Base-by-base conservation (phyloP, 2,888 invertebrate genomes). In the Pseudanteris insignis region DNA sequence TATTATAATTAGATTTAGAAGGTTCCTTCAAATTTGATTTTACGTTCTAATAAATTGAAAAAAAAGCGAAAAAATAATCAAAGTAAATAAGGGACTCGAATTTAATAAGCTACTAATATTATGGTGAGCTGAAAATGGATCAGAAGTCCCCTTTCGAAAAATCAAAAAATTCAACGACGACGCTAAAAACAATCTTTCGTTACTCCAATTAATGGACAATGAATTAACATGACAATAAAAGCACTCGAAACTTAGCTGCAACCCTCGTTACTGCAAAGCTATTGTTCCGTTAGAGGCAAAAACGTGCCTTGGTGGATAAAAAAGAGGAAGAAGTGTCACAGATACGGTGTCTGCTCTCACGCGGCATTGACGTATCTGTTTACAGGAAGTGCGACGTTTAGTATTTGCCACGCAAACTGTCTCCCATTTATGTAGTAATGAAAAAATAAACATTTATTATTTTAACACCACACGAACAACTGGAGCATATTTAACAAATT, bases 351-450 rank as follows among this genome's bases (percentile, higher is more conserved):
- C 50, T 61, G 57, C 60, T 53, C 48, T 48, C 57, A 46, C 41
- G 37, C 44, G 46, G 43, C 33, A 51, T 47, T 34, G 54, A 55
- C 58, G 51, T 68, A 58, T 68, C 66, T 61, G 53, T 57, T 68
- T 66, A 67, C 70, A 65, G 71, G 70, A 71, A 70, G 66, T 66
- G 47, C 43, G 65, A 60, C 63, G 63, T 70, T 70, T 64, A 67
- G 15, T 47, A 18, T 65, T 53, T 46, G 57, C 15, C 28, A 34
- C 38, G 36, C 38, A 7, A 18, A 41, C 43, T 41, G 36, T 47
- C 47, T 46, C 46, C 26, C 38, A 47, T 37, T 44, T 54, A 41
- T 18, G n/a, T n/a, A n/a, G n/a, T n/a, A n/a, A n/a, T n/a, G n/a
- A n/a, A n/a, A n/a, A n/a, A n/a, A n/a, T n/a, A n/a, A n/a, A n/a